Conservation (phyloP, 2,113 vertebrate species). For the Butorides virescens region DNA sequence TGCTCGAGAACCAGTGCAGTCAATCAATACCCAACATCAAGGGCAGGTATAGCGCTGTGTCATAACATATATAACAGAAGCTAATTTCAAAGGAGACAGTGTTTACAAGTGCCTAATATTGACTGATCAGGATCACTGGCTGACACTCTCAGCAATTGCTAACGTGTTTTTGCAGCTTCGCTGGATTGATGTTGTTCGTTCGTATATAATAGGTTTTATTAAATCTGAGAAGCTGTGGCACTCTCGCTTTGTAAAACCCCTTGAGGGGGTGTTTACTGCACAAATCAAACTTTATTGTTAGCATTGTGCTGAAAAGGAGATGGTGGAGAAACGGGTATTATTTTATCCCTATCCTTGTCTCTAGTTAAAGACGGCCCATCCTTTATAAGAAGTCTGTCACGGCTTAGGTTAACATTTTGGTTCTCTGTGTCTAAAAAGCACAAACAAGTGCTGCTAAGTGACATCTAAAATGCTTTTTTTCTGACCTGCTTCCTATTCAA, state of each 20-base stretch:
- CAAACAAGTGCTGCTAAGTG: not conserved
- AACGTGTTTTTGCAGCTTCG: not conserved
- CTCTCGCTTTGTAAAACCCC: not conserved
- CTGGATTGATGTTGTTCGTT: not conserved
- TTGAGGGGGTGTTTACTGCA: not conserved
- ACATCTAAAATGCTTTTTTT: not conserved
- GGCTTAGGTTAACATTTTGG: not conserved
- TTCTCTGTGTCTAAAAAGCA: not conserved
- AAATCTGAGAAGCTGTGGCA: not conserved
- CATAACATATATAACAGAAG: not conserved
- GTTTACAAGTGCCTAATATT: not conserved
- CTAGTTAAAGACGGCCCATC: not conserved
- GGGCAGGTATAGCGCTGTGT: not conserved
- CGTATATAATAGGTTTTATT: not conserved
- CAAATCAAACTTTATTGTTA: not conserved
- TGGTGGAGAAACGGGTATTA: not conserved
- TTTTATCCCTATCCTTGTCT: not conserved
- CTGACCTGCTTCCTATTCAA: not conserved
- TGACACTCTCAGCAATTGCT: not conserved
- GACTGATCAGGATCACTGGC: not conserved
- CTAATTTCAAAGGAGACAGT: not conserved
- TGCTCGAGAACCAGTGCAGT: not conserved
- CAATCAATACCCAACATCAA: not conserved
- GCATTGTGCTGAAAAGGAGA: not conserved
- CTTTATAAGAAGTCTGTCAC: not conserved